Base-by-base conservation (phyloP, 2,797 vertebrate species). In the Discoglossus pictus region DNA sequence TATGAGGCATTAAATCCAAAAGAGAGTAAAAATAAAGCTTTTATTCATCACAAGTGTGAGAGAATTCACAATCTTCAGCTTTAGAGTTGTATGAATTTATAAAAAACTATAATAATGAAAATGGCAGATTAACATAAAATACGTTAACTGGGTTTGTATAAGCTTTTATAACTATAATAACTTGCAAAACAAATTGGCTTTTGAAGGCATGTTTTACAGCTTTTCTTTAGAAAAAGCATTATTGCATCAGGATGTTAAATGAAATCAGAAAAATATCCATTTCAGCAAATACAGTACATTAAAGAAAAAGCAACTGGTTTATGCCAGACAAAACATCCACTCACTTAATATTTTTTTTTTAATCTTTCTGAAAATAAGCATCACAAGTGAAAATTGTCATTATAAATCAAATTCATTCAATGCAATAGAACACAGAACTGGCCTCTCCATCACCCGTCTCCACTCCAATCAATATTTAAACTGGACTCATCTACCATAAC, bases 31-130 rank as follows among this genome's bases (percentile, higher is more conserved):
- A 71, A 36, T 35, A 56, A 52, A 46, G 20, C 20, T 35, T 64
- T 62, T n/a, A n/a, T 70, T 36, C 38, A 52, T 51, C 68, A 61
- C 42, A 59, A 35, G 20, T 44, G 53, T 39, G 24, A 51, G 18
- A 21, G 52, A 50, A 65, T 71, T 59, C 53, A 44, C 60, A 43
- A 59, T 50, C 35, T 31, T 42, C 42, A 17, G 42, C 34, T 56
- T 20, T 16, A 53, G 21, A 27, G 50, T 69, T 42, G 42, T 62
- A 62, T 56, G 36, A 50, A 58, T 71, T 63, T 63, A n/a, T n/a
- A 64, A 71, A 71, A 71, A 50, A 56, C 43, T 64, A 43, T 63
- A 71, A 71, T 71, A 56, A 71, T 58, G 60, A 63, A 71, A 71
- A 55, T 71, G 44, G 42, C 25, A 20, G 68, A 71, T 71, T 71